Evolutionary conservation across 2,888 invertebrate genomes (phyloP).

Genomic region (Macrophya alboannulata): DNA sequence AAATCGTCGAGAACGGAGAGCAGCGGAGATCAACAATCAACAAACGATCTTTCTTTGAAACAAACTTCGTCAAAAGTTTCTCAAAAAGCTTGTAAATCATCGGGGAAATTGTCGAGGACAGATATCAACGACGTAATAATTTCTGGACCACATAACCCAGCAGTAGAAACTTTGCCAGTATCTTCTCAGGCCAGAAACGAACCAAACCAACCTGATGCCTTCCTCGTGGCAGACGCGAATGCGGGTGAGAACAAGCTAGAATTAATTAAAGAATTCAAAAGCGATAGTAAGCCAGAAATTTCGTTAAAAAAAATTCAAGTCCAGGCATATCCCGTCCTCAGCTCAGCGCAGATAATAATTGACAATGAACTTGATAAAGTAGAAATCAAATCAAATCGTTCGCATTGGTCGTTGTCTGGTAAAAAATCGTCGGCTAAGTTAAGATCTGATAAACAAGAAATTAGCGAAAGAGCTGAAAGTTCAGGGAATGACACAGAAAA

Average conservation of each 20-base stretch:
- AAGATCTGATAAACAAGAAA: neutral
- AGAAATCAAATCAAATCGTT: neutral
- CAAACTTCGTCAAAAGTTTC: constrained; percentile 37
- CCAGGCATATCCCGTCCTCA: constrained; percentile 11
- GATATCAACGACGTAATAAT: constrained; percentile 6
- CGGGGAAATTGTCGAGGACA: constrained; percentile 17
- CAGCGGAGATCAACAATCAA: constrained; percentile 3
- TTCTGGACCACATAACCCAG: neutral
- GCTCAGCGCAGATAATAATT: neutral
- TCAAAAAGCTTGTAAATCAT: constrained; percentile 32
- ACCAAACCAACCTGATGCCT: neutral
- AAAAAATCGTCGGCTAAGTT: neutral
- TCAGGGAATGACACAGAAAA: neutral
- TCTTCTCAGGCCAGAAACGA: neutral
- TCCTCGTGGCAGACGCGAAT: neutral
- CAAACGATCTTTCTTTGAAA: constrained; percentile 14
- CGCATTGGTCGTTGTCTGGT: constrained; percentile 2
- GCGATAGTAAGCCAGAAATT: neutral
- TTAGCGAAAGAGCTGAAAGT: constrained; percentile 11
- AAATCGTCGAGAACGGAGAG: constrained; percentile 3
- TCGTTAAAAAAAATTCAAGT: neutral
- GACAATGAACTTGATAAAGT: neutral
- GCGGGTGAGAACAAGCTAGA: neutral
- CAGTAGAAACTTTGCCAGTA: constrained; percentile 16
- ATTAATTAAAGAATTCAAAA: neutral